These are phyloP conservation scores for Neotragus moschatus DNA, from an alignment of 2,113 vertebrate genomes.

Conservation along the genomic window DNA sequence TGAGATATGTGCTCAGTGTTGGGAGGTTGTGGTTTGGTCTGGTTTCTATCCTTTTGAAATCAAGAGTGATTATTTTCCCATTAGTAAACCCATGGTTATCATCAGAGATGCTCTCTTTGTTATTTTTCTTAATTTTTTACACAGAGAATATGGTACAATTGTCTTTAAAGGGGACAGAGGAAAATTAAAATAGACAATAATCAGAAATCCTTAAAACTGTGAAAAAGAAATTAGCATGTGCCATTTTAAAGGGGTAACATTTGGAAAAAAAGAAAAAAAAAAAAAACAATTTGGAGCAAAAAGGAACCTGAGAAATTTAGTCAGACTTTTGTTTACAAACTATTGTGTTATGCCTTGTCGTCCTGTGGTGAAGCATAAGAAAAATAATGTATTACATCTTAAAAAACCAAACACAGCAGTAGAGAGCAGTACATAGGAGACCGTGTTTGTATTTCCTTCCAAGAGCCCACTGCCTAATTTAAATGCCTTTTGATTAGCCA, in stretches of 20 bases:
- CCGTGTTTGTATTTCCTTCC: slow-evolving; percentile 62
- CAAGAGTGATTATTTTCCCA: background rate
- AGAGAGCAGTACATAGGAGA: slow-evolving; percentile 71
- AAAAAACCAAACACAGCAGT: slow-evolving; percentile 53
- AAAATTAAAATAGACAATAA: slow-evolving; percentile 53
- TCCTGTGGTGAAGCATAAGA: slow-evolving; percentile 65
- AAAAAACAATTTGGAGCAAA: background rate
- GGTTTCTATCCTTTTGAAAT: background rate
- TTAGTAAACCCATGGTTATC: slow-evolving; percentile 27
- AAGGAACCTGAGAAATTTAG: slow-evolving; percentile 63
- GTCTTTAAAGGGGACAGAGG: slow-evolving; percentile 50
- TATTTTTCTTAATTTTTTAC: slow-evolving; percentile 10
- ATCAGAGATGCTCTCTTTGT: background rate
- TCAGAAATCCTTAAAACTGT: slow-evolving; percentile 14
- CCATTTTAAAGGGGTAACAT: slow-evolving; percentile 54
- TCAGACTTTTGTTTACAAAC: slow-evolving; percentile 67
- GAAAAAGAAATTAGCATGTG: slow-evolving; percentile 15
- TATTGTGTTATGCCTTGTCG: slow-evolving; percentile 66
- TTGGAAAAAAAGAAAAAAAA: background rate
- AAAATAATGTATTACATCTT: slow-evolving; percentile 75
- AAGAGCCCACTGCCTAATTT: slow-evolving; percentile 58
- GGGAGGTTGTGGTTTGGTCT: background rate
- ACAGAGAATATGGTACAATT: background rate
- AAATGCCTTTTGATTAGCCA: slow-evolving; percentile 67
- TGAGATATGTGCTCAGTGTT: background rate